Evolutionary conservation across 2,888 invertebrate genomes (phyloP).

Genomic region (Pyrrhia umbra): DNA sequence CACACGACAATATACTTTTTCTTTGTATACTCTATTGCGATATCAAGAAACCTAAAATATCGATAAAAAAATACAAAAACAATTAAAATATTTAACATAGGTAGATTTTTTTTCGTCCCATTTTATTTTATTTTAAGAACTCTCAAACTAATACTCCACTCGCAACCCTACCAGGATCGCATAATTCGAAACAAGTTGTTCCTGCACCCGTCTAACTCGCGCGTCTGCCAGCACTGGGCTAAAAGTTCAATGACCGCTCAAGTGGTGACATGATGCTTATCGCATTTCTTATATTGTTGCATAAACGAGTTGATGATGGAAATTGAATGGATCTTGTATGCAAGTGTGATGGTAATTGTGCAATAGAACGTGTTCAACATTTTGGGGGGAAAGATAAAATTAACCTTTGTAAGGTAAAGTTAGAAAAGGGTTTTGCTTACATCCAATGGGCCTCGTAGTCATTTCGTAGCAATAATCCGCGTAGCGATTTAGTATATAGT

Average conservation of each 20-base stretch:
- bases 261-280: constrained; percentile 69
- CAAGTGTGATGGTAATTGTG: constrained; percentile 16
- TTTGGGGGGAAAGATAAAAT: background rate
- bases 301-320: constrained; percentile 43
- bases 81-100: background rate
- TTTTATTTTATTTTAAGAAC: constrained; percentile 41
- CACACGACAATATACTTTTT: constrained; percentile 1
- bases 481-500: background rate
- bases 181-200: constrained; percentile 73
- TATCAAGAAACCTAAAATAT: background rate
- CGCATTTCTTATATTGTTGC: constrained; percentile 61
- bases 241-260: constrained; percentile 75
- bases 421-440: background rate
- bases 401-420: background rate
- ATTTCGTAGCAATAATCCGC: constrained; percentile 30
- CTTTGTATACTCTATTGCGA: background rate
- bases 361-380: constrained; percentile 19
- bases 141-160: constrained; percentile 40
- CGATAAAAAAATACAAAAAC: background rate
- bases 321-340: constrained; percentile 34
- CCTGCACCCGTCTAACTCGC: constrained; percentile 65
- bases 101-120: background rate
- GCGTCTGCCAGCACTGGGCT: constrained; percentile 75
- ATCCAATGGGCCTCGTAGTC: constrained; percentile 25
- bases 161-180: constrained; percentile 74